These are phyloP conservation scores for Tenualosa thibaudeaui DNA, from an alignment of 2,797 vertebrate genomes.

Conservation along the genomic window DNA sequence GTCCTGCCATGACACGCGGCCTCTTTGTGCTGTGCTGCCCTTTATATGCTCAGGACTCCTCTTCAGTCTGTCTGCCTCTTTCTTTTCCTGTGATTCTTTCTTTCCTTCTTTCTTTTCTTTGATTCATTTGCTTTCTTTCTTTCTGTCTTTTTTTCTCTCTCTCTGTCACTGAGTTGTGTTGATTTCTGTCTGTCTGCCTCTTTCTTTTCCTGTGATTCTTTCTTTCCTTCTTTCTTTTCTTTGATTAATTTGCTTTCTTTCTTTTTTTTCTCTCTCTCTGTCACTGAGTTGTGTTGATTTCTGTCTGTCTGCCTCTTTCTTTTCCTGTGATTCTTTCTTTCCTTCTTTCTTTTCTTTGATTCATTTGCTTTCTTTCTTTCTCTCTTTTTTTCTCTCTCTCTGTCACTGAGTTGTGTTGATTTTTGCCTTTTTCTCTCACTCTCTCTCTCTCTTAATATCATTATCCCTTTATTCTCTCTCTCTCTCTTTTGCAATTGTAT, in stretches of 20 bases:
- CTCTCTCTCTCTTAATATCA: slow-evolving; percentile 30
- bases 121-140: background rate
- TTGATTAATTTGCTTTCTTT: no score
- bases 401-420: slow-evolving; percentile 24
- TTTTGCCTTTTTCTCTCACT: slow-evolving; percentile 51
- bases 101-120: slow-evolving; percentile 28
- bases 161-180: background rate
- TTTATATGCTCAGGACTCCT: background rate
- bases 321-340: slow-evolving; percentile 36
- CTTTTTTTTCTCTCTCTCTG: slow-evolving; percentile 57
- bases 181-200: slow-evolving; percentile 40
- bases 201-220: slow-evolving; percentile 55
- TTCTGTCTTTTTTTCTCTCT: slow-evolving; percentile 32
- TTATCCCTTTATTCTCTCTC: slow-evolving; percentile 32
- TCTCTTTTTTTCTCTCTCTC: background rate
- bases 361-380: no score
- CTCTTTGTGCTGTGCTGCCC: background rate
- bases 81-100: slow-evolving; percentile 31
- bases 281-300: slow-evolving; percentile 19
- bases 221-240: background rate
- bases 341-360: background rate
- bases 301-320: slow-evolving; percentile 53
- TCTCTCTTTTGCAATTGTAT: background rate
- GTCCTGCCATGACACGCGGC: background rate
- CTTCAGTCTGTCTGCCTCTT: background rate